Conservation (phyloP, 1,140 invertebrate species). For the Colletes gigas region DNA sequence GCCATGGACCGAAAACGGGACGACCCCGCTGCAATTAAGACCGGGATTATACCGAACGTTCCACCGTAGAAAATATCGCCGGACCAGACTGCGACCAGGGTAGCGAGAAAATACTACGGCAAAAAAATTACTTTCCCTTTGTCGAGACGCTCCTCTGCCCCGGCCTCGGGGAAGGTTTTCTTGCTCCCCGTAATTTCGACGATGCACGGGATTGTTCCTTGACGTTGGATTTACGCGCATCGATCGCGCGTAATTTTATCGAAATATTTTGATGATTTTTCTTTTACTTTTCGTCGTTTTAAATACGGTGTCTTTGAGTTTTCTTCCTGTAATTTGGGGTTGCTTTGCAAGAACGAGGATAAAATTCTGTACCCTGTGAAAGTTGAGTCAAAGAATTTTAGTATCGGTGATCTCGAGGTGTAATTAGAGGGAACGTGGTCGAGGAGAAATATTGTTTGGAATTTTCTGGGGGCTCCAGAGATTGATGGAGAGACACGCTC, state of each 20-base stretch:
- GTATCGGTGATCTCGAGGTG: no score
- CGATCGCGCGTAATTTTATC: no score
- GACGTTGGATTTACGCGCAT: no score
- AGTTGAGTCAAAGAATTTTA: no score
- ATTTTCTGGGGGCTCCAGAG: not conserved
- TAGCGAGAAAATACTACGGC: not conserved
- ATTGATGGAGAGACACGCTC: constrained; percentile 5
- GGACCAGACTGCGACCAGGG: not conserved
- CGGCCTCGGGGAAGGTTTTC: not conserved
- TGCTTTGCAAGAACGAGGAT: no score
- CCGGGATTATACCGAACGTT: constrained; percentile 46
- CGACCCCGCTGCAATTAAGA: constrained; percentile 28
- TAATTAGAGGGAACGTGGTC: no score
- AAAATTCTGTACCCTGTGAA: no score
- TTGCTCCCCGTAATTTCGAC: not conserved
- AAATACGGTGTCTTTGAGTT: no score
- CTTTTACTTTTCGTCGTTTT: no score
- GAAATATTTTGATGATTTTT: no score
- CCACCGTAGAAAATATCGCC: constrained; percentile 20
- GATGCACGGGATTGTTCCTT: no score
- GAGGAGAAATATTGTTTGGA: constrained; percentile 12
- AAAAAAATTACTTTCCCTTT: not conserved
- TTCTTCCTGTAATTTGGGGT: no score
- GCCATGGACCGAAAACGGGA: constrained; percentile 4
- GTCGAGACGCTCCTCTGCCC: not conserved